Evolutionary conservation across 2,113 vertebrate genomes (phyloP).

Genomic region (Suncus etruscus): DNA sequence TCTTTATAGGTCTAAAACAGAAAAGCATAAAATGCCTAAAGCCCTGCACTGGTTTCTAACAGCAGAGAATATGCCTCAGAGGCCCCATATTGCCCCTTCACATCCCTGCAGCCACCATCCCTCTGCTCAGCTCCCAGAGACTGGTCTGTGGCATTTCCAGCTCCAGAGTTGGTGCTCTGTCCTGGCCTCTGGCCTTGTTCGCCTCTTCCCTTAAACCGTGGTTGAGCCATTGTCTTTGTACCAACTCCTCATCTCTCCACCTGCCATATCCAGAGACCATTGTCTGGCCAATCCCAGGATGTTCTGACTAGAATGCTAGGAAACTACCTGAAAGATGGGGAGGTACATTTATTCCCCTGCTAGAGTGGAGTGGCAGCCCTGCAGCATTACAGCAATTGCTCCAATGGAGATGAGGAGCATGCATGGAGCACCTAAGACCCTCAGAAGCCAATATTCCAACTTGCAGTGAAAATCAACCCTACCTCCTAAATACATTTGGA

Average conservation of each 20-base stretch:
- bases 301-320: background rate
- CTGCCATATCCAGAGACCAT: background rate
- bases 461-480: conserved; percentile 14
- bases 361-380: background rate
- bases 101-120: fast-evolving
- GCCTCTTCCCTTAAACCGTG: background rate
- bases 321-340: background rate
- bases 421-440: background rate
- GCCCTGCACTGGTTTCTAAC: background rate
- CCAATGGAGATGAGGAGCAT: background rate
- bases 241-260: background rate
- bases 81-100: background rate
- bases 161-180: background rate
- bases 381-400: conserved; percentile 48
- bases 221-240: background rate
- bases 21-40: background rate
- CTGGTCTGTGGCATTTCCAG: too few species aligned
- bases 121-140: fast-evolving
- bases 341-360: background rate
- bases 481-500: conserved; percentile 41
- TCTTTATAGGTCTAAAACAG: background rate
- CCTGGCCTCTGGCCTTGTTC: too few species aligned
- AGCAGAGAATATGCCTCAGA: background rate
- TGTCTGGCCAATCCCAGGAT: background rate
- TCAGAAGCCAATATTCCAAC: background rate